A percentile compares a stretch with the other conserved stretches of the same genome.
Conservation (phyloP, 2,888 invertebrate genomes). For the Tachystola acroxantha region DNA sequence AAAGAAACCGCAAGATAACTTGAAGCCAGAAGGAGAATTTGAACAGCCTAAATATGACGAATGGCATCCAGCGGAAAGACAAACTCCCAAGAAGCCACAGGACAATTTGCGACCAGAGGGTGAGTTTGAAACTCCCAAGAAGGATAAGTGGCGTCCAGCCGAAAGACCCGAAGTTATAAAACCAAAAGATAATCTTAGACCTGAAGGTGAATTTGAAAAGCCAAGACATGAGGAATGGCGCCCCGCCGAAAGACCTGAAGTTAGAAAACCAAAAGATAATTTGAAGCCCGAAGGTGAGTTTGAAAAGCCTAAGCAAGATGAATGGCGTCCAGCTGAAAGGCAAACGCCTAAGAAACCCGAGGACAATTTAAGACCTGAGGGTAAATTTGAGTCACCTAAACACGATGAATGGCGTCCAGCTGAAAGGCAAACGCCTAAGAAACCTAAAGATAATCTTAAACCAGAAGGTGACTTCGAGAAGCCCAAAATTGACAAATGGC, state of each 20-base stretch:
- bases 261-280: conserved; percentile 49
- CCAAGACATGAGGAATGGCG: conserved; percentile 43
- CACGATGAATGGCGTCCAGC: conserved; percentile 47
- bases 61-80: conserved; percentile 57
- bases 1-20: conserved; percentile 47
- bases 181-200: conserved; percentile 67
- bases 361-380: conserved; percentile 76
- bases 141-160: conserved; percentile 56
- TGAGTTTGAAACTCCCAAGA: conserved; percentile 58
- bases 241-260: conserved; percentile 39
- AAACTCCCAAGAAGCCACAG: conserved; percentile 46
- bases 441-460: conserved; percentile 73
- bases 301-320: conserved; percentile 48
- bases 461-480: conserved; percentile 73
- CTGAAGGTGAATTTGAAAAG: conserved; percentile 75
- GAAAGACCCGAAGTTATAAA: conserved; percentile 46
- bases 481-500: conserved; percentile 42
- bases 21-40: conserved; percentile 79
- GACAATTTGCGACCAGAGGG: conserved; percentile 77
- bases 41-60: conserved; percentile 48
- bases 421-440: conserved; percentile 44
- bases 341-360: conserved; percentile 49
- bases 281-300: conserved; percentile 79
- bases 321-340: conserved; percentile 53
- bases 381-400: conserved; percentile 58